Percentiles rank a stretch among this genome's conserved stretches.
phyloP scores from a whole-genome alignment of 2,797 vertebrate genomes.

The Scolopax rusticola region DNA sequence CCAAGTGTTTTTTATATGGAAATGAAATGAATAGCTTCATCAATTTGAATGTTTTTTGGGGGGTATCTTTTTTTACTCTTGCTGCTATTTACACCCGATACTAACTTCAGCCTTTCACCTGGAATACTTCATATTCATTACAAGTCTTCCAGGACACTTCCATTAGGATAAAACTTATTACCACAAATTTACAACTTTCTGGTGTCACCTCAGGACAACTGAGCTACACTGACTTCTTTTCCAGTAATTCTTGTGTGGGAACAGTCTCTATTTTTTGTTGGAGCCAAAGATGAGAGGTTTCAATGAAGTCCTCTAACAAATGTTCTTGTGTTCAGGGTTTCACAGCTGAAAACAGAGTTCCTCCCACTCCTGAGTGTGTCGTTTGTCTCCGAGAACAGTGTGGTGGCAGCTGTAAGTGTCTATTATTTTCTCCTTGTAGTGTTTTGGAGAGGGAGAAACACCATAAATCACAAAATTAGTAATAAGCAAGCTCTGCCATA shows the following conservation, averaged over 20 bases:
- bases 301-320: slow-evolving; percentile 38
- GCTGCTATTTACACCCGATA: not conserved
- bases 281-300: not conserved
- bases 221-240: not conserved
- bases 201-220: not conserved
- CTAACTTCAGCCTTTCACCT: not conserved
- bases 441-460: not conserved
- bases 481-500: not conserved
- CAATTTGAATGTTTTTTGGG: not conserved
- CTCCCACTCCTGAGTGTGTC: slow-evolving; percentile 96
- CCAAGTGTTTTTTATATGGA: not conserved
- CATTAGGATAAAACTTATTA: not conserved
- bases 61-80: not conserved
- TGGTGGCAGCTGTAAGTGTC: slow-evolving; percentile 94
- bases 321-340: slow-evolving; percentile 86
- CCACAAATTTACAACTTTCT: not conserved
- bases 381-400: slow-evolving; percentile 96
- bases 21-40: not conserved
- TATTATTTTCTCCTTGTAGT: not conserved
- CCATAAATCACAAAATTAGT: not conserved
- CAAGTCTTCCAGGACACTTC: not conserved
- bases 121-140: not conserved
- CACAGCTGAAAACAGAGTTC: slow-evolving; percentile 96
- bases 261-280: not conserved
- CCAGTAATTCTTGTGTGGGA: not conserved